Evolutionary conservation across 2,113 vertebrate genomes (phyloP).

Genomic region (Eurypyga helias): DNA sequence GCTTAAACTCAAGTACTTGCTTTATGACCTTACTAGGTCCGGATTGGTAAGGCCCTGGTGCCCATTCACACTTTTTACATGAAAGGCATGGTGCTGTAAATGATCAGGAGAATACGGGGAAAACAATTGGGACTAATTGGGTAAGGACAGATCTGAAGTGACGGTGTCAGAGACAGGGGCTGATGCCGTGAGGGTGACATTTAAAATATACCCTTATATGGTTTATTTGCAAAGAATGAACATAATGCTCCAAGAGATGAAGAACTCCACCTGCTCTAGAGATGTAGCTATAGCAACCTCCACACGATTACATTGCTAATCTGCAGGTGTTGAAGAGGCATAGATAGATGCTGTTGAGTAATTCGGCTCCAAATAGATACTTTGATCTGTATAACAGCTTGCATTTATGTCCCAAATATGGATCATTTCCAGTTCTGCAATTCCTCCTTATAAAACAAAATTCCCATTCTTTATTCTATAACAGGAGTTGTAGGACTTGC

Average conservation of each 20-base stretch:
- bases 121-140: not conserved
- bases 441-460: slow-evolving; percentile 15
- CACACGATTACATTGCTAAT: slow-evolving; percentile 58
- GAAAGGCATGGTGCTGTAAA: not conserved
- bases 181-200: not conserved
- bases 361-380: slow-evolving; percentile 66
- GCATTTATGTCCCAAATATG: slow-evolving; percentile 54
- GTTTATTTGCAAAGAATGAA: slow-evolving; percentile 46
- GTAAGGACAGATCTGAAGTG: not conserved
- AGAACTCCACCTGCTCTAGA: slow-evolving; percentile 62
- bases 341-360: slow-evolving; percentile 66
- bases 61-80: accelerated
- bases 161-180: not conserved
- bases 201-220: not conserved
- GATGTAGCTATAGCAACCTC: slow-evolving; percentile 71
- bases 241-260: slow-evolving; percentile 31
- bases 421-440: slow-evolving; percentile 45
- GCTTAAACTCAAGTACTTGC: not conserved
- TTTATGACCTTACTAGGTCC: not conserved
- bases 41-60: not conserved
- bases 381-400: slow-evolving; percentile 69
- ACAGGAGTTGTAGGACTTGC: not conserved
- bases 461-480: not conserved
- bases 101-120: not conserved
- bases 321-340: slow-evolving; percentile 69